Evolutionary conservation across 2,888 invertebrate species (phyloP).

Genomic region (Spialia ferax): DNA sequence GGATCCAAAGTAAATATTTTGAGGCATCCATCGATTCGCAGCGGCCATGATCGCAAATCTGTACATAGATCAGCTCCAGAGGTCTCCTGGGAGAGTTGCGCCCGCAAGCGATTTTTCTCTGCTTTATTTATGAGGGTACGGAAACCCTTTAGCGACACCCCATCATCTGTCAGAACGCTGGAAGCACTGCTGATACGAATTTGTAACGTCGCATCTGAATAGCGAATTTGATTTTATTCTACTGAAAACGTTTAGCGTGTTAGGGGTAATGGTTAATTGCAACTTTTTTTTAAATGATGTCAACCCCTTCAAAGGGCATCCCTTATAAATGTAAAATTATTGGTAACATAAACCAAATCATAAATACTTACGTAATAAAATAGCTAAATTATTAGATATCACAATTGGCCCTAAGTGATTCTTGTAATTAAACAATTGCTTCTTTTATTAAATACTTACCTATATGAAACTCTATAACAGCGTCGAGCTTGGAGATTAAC

Average conservation of each 20-base stretch:
- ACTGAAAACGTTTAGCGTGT: neutral
- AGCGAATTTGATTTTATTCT: neutral
- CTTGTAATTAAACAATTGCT: no score
- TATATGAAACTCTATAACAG: no score
- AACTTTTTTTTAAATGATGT: no score
- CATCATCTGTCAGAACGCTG: slow-evolving; percentile 35
- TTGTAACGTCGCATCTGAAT: slow-evolving; percentile 14
- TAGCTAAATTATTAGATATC: no score
- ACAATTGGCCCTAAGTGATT: no score
- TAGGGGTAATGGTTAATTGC: no score
- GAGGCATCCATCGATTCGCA: slow-evolving; percentile 18
- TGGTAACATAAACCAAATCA: no score
- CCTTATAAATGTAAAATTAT: no score
- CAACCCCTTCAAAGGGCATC: no score
- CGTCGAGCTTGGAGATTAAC: no score
- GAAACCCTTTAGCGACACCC: slow-evolving; percentile 41
- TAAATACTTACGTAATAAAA: no score
- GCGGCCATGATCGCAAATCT: slow-evolving; percentile 33
- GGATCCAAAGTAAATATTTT: slow-evolving; percentile 1
- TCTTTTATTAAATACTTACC: no score
- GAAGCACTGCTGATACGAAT: slow-evolving; percentile 36
- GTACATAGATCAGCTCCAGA: slow-evolving; percentile 34
- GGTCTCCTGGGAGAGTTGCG: slow-evolving; percentile 32
- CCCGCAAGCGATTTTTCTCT: slow-evolving; percentile 37
- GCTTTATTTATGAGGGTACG: slow-evolving; percentile 40